phyloP scores from a whole-genome alignment of 2,888 invertebrate species.

The Philereme transversata region DNA sequence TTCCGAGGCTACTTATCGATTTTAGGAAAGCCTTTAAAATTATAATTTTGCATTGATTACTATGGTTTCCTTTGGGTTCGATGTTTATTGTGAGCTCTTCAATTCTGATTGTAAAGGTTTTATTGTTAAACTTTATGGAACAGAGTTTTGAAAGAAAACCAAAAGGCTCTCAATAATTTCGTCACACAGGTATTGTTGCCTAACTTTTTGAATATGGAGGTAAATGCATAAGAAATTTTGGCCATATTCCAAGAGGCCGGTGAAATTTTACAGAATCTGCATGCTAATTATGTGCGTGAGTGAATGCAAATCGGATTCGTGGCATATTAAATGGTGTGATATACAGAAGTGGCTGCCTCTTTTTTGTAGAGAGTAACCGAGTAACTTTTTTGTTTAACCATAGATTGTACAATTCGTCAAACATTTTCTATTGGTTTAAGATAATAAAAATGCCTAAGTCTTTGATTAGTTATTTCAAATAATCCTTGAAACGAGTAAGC shows the following conservation, averaged over 20 bases:
- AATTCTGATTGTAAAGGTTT: background rate
- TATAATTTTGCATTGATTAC: slow-evolving; percentile 38
- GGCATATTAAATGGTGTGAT: slow-evolving; percentile 8
- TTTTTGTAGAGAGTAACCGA: no score
- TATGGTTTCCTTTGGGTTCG: slow-evolving; percentile 29
- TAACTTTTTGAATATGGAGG: slow-evolving; percentile 23
- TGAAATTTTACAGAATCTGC: slow-evolving; percentile 26
- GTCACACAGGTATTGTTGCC: slow-evolving; percentile 9
- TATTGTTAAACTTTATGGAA: background rate
- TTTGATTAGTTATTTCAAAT: slow-evolving; percentile 23
- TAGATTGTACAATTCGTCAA: background rate
- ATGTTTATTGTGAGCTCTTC: background rate
- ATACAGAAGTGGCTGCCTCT: slow-evolving; percentile 7
- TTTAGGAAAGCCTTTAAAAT: slow-evolving; percentile 45
- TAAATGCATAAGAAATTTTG: slow-evolving; percentile 30
- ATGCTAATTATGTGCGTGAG: slow-evolving; percentile 15
- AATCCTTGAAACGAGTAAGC: slow-evolving; percentile 33
- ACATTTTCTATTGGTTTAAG: slow-evolving; percentile 8
- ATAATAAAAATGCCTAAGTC: slow-evolving; percentile 7
- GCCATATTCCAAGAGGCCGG: slow-evolving; percentile 36
- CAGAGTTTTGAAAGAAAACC: slow-evolving; percentile 7
- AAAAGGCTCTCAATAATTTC: slow-evolving; percentile 8
- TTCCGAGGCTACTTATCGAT: slow-evolving; percentile 43
- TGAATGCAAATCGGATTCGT: slow-evolving; percentile 13
- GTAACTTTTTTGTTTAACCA: slow-evolving; percentile 2